These are phyloP conservation scores for Drosophila quinaria DNA, from an alignment of 2,888 invertebrate genomes.

Conservation along the genomic window DNA sequence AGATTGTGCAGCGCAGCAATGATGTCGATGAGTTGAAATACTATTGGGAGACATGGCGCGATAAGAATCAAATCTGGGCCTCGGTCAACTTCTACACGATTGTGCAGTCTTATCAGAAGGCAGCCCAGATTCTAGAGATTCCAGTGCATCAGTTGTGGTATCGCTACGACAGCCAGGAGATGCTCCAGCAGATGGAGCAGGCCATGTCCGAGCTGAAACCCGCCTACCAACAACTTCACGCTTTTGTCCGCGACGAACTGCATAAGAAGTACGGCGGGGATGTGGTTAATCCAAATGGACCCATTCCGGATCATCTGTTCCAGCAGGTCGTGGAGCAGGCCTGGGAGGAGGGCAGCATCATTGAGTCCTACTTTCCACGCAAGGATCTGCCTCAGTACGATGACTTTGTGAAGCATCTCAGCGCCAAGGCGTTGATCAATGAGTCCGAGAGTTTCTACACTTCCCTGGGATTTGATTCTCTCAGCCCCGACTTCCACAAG, in stretches of 20 bases:
- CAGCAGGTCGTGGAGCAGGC: constrained; percentile 86
- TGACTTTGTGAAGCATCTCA: constrained; percentile 72
- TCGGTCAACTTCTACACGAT: constrained; percentile 81
- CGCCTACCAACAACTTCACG: constrained; percentile 92
- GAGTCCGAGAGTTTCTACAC: constrained; percentile 83
- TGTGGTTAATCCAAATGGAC: constrained; percentile 88
- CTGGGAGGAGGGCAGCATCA: constrained; percentile 82
- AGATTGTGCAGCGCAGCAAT: constrained; percentile 78
- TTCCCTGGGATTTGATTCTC: constrained; percentile 78
- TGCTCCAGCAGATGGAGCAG: constrained; percentile 82
- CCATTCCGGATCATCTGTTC: constrained; percentile 92
- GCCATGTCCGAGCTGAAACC: constrained; percentile 87
- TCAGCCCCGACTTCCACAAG: constrained; percentile 73
- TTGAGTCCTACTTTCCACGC: constrained; percentile 80
- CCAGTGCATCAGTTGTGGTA: constrained; percentile 81
- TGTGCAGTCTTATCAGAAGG: constrained; percentile 79
- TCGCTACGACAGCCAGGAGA: constrained; percentile 75
- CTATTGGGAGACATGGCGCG: constrained; percentile 83
- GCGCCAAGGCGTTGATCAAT: constrained; percentile 76
- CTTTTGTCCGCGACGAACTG: constrained; percentile 91
- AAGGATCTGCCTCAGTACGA: constrained; percentile 81
- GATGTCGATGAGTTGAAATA: constrained; percentile 81
- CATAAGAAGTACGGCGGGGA: constrained; percentile 90
- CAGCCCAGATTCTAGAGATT: constrained; percentile 79
- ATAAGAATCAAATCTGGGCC: constrained; percentile 82